These are phyloP conservation scores for Colinus virginianus DNA, from an alignment of 2,113 vertebrate genomes.

Conservation along the genomic window DNA sequence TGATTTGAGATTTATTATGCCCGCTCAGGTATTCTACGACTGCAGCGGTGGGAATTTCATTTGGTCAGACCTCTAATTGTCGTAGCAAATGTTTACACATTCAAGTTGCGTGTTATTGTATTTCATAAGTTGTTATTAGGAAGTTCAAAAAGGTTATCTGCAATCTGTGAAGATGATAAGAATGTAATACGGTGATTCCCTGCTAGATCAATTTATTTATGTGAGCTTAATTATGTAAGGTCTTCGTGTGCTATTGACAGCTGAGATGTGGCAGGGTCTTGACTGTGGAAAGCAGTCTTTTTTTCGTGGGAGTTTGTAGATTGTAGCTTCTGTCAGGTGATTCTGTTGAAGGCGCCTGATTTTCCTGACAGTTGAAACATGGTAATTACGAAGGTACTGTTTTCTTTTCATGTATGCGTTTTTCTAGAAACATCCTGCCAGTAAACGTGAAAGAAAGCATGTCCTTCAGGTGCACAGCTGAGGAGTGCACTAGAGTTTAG, in stretches of 20 bases:
- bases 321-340: background rate
- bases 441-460: background rate
- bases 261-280: conserved; percentile 17
- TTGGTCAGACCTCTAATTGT: conserved; percentile 63
- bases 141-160: conserved; percentile 47
- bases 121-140: conserved; percentile 66
- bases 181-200: conserved; percentile 32
- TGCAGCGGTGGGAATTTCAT: conserved; percentile 49
- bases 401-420: background rate
- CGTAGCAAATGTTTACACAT: conserved; percentile 68
- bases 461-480: background rate
- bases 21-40: conserved; percentile 53
- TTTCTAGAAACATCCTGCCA: background rate
- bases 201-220: conserved; percentile 31
- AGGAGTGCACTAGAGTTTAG: background rate
- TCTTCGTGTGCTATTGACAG: conserved; percentile 44
- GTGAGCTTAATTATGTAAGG: conserved; percentile 37
- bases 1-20: conserved; percentile 70
- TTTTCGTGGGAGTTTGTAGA: background rate
- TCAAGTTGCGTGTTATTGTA: background rate
- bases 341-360: background rate
- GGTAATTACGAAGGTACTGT: background rate
- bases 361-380: background rate
- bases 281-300: conserved; percentile 26
- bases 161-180: conserved; percentile 31